Conservation (phyloP, 2,113 vertebrate species). For the Bubo bubo region DNA sequence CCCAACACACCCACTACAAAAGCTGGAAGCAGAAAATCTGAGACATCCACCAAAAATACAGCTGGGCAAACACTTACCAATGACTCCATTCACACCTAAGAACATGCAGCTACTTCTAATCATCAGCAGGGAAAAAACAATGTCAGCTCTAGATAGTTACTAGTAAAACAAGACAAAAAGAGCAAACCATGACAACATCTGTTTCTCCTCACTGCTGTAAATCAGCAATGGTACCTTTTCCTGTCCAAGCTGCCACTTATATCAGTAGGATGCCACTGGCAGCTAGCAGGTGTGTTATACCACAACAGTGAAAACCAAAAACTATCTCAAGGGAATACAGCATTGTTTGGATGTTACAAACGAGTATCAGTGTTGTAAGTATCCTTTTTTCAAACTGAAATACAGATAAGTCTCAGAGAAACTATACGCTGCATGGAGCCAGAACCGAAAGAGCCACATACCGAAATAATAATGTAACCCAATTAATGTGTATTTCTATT, state of each 20-base stretch:
- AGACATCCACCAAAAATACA: neutral
- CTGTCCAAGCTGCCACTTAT: conserved; percentile 10
- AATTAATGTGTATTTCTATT: neutral
- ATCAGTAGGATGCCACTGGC: conserved; percentile 24
- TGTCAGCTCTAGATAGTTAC: neutral
- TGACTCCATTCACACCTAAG: neutral
- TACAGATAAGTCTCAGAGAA: neutral
- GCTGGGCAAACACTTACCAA: neutral
- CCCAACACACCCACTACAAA: neutral
- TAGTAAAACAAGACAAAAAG: neutral
- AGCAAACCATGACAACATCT: neutral
- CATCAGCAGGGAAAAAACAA: neutral
- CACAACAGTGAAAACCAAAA: conserved; percentile 64
- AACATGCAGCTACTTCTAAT: neutral
- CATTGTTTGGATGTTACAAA: conserved; percentile 67
- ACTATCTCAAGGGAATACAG: conserved; percentile 54
- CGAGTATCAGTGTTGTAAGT: conserved; percentile 22
- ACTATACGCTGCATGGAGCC: neutral
- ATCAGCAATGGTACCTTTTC: conserved; percentile 34
- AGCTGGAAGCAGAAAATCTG: neutral
- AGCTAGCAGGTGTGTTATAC: conserved; percentile 45
- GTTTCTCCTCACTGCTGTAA: neutral
- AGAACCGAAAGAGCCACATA: neutral
- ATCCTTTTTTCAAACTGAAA: conserved; percentile 48
- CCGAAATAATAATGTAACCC: neutral